These are phyloP conservation scores for Brachyptera risi DNA, from an alignment of 2,888 invertebrate genomes.

Conservation along the genomic window DNA sequence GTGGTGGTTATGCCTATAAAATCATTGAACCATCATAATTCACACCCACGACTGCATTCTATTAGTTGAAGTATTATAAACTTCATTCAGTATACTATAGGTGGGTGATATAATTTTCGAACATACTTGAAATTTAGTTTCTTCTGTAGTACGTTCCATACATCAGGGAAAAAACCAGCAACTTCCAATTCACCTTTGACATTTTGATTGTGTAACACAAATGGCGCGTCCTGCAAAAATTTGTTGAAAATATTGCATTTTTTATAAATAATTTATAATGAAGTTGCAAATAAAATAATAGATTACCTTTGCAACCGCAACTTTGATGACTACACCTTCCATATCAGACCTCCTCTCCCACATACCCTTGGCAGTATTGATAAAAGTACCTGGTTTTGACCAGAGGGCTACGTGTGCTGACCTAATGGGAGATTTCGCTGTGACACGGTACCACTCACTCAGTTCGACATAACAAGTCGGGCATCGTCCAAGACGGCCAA, in stretches of 20 bases:
- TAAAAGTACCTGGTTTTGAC: neutral
- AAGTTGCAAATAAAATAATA: too few species aligned
- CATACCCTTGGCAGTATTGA: neutral
- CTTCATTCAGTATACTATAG: too few species aligned
- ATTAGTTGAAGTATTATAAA: too few species aligned
- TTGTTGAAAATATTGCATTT: too few species aligned
- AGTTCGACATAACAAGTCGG: neutral
- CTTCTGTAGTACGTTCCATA: neutral
- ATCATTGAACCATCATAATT: too few species aligned
- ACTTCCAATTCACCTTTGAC: neutral
- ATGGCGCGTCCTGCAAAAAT: slow-evolving; percentile 3
- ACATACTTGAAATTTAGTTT: slow-evolving; percentile 7
- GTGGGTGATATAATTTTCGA: too few species aligned
- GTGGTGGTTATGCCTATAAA: neutral
- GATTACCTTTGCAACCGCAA: neutral
- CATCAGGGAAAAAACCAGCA: slow-evolving; percentile 1
- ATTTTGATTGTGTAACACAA: neutral
- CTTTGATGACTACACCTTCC: neutral
- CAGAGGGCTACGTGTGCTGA: neutral
- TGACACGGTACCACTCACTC: neutral
- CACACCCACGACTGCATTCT: too few species aligned
- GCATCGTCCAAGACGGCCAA: neutral
- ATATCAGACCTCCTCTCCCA: neutral
- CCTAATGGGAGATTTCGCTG: neutral
- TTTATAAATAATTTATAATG: too few species aligned